Evolutionary conservation across 1,140 invertebrate genomes (phyloP).

Genomic region (Agrilus planipennis): DNA sequence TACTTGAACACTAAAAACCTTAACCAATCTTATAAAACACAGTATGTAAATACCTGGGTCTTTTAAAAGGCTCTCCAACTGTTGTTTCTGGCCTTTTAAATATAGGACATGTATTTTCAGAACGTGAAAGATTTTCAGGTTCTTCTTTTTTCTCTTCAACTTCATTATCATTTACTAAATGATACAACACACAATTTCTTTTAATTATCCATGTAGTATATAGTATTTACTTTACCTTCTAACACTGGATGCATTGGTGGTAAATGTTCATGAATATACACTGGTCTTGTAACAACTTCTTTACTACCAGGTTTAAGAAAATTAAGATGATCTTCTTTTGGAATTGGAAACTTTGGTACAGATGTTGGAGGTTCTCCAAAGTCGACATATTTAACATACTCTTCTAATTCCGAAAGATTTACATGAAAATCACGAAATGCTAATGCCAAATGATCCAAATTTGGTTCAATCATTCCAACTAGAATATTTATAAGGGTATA

Average conservation of each 20-base stretch:
- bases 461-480: slow-evolving; percentile 73
- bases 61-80: slow-evolving; percentile 19
- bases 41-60: slow-evolving; percentile 12
- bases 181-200: not conserved
- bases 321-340: slow-evolving; percentile 65
- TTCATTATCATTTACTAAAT: slow-evolving; percentile 5
- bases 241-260: slow-evolving; percentile 65
- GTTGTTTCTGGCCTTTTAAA: slow-evolving; percentile 31
- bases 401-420: slow-evolving; percentile 68
- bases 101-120: slow-evolving; percentile 15
- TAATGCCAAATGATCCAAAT: slow-evolving; percentile 74
- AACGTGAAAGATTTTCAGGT: slow-evolving; percentile 8
- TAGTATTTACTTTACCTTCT: slow-evolving; percentile 16
- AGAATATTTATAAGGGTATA: slow-evolving; percentile 25
- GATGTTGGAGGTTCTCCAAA: slow-evolving; percentile 52
- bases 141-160: slow-evolving; percentile 18
- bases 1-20: not conserved
- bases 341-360: slow-evolving; percentile 65
- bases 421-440: slow-evolving; percentile 79
- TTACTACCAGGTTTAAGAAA: slow-evolving; percentile 82
- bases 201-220: too few species aligned
- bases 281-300: slow-evolving; percentile 79
- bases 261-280: slow-evolving; percentile 83
- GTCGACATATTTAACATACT: slow-evolving; percentile 84
- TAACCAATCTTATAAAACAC: not conserved